A percentile compares a stretch with the other conserved stretches of the same genome.
Conservation (phyloP, 2,888 invertebrate species). For the Oxyteleia sp. region DNA sequence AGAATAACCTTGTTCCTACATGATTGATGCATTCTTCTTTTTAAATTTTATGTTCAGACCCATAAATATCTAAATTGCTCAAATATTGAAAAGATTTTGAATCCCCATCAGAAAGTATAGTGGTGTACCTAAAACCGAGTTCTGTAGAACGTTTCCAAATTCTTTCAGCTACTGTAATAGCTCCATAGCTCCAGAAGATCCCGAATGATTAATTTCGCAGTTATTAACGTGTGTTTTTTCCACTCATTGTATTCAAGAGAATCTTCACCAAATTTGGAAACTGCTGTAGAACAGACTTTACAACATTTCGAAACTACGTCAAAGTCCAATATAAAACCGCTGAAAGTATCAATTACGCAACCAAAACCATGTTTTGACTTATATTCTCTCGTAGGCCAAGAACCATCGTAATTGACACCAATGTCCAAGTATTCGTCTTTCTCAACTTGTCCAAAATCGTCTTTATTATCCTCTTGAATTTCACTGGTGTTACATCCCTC, state of each 20-base stretch:
- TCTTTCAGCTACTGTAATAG: no score
- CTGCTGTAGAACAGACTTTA: slow-evolving; percentile 60
- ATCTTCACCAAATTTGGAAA: slow-evolving; percentile 26
- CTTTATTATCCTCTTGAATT: no score
- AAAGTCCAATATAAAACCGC: slow-evolving; percentile 69
- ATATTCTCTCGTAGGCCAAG: slow-evolving; percentile 67
- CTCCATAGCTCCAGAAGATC: slow-evolving; percentile 66
- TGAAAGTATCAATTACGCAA: slow-evolving; percentile 60
- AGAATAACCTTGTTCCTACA: slow-evolving; percentile 59
- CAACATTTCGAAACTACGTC: slow-evolving; percentile 69
- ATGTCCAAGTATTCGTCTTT: slow-evolving; percentile 12
- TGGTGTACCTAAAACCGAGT: slow-evolving; percentile 55
- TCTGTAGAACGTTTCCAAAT: slow-evolving; percentile 62
- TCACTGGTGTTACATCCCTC: no score
- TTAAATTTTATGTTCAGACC: slow-evolving; percentile 33
- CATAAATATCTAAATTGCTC: slow-evolving; percentile 50
- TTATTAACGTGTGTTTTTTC: slow-evolving; percentile 64
- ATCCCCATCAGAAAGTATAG: slow-evolving; percentile 63
- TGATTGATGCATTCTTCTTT: slow-evolving; percentile 72
- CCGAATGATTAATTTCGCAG: slow-evolving; percentile 32
- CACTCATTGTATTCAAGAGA: slow-evolving; percentile 65
- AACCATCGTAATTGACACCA: slow-evolving; percentile 68
- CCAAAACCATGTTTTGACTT: slow-evolving; percentile 73
- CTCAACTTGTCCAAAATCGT: no score
- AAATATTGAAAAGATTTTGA: slow-evolving; percentile 60